Percentiles rank a stretch among this genome's conserved stretches.
These are phyloP conservation scores for Picus viridis DNA, from an alignment of 2,797 vertebrate genomes.

Conservation along the genomic window DNA sequence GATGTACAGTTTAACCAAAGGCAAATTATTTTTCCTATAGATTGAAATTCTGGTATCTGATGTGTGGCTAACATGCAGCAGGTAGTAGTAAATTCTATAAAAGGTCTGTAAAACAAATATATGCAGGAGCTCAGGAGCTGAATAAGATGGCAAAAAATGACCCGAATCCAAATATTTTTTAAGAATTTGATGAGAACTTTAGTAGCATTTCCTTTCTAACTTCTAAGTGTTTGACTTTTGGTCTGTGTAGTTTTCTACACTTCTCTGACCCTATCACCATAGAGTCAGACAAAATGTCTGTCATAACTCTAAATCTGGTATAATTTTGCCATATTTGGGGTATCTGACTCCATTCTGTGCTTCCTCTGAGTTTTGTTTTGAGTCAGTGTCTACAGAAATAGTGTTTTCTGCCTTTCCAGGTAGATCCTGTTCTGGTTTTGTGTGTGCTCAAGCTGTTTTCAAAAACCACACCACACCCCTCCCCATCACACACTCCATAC, in stretches of 20 bases:
- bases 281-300: not conserved
- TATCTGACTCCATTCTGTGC: not conserved
- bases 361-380: not conserved
- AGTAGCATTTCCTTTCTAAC: not conserved
- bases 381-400: not conserved
- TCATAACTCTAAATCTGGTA: not conserved
- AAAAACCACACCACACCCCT: not conserved
- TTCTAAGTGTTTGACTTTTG: not conserved
- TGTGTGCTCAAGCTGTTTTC: not conserved
- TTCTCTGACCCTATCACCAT: not conserved
- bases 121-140: not conserved
- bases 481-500: too few species aligned
- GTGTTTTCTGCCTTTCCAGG: not conserved
- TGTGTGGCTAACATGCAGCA: not conserved
- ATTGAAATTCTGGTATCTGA: not conserved
- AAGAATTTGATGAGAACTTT: not conserved
- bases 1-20: not conserved
- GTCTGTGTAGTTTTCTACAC: not conserved
- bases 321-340: not conserved
- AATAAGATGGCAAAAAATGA: not conserved
- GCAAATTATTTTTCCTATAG: not conserved
- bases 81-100: not conserved
- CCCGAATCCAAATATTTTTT: not conserved
- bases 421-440: not conserved
- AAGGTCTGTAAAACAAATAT: not conserved